A percentile compares a stretch with the other conserved stretches of the same genome.
Evolutionary conservation across 23 tunicate species (phyloP).

Genomic region (Styela plicata): DNA sequence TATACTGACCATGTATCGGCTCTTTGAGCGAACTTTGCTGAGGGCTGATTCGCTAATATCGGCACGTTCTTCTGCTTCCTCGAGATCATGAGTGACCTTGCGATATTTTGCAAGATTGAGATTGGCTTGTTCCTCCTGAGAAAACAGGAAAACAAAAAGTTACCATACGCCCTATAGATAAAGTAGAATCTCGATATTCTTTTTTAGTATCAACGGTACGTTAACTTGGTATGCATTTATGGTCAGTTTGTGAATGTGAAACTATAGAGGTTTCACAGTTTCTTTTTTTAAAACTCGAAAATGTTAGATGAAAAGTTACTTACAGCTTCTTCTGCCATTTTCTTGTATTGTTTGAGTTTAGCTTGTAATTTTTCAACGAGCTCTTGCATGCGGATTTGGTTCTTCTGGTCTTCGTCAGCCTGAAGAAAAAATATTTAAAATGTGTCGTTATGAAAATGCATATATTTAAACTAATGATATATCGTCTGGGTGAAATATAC

Average conservation of each 20-base stretch:
- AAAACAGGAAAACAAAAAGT: background rate
- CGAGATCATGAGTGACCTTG: constrained; percentile 92
- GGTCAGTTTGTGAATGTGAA: too few relatives aligned
- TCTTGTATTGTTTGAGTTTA: constrained; percentile 97
- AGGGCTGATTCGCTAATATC: constrained; percentile 97
- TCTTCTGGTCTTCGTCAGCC: constrained; percentile 99
- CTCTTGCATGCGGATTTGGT: constrained; percentile 90
- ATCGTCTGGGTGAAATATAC: too few relatives aligned
- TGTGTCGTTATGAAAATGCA: background rate
- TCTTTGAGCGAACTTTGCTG: constrained; percentile 93
- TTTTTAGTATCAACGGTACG: too few relatives aligned
- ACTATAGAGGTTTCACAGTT: too few relatives aligned
- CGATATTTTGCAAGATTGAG: constrained; percentile 84
- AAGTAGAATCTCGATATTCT: background rate
- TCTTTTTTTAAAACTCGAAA: too few relatives aligned
- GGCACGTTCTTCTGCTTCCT: constrained; percentile 98
- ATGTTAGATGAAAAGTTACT: background rate
- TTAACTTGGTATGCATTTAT: too few relatives aligned
- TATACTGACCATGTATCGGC: constrained; percentile 86
- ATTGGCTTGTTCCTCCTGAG: constrained; percentile 97
- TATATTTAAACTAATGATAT: too few relatives aligned
- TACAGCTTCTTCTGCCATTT: constrained; percentile 97
- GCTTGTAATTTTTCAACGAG: constrained; percentile 94
- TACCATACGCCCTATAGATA: background rate
- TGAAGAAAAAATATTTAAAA: constrained; percentile 12